Conservation (phyloP, 2,797 vertebrate genomes). For the Lutjanus campechanus region DNA sequence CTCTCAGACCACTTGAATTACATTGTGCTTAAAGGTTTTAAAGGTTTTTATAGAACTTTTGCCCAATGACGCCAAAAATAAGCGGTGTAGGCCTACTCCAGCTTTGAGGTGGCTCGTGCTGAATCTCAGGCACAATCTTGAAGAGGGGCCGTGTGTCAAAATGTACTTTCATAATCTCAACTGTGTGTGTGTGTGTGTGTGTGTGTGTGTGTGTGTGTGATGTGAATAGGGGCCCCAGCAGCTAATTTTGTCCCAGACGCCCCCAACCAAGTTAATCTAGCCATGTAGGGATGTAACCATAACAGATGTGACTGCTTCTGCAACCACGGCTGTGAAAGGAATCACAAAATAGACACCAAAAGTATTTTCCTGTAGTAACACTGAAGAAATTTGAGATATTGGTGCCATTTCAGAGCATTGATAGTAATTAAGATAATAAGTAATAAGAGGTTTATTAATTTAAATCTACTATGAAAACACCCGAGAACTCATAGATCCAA, state of each 20-base stretch:
- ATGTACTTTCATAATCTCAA: not conserved
- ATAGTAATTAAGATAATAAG: slow-evolving; percentile 11
- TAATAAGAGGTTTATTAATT: slow-evolving; percentile 19
- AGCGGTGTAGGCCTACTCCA: too few species aligned
- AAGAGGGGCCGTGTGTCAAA: not conserved
- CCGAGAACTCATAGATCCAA: slow-evolving; percentile 10
- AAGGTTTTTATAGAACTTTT: too few species aligned
- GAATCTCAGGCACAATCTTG: not conserved
- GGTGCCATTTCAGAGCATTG: slow-evolving; percentile 8
- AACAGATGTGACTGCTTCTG: not conserved
- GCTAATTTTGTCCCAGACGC: not conserved
- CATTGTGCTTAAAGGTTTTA: too few species aligned
- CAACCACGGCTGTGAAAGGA: not conserved
- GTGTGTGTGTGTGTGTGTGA: not conserved
- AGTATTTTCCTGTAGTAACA: slow-evolving; percentile 1
- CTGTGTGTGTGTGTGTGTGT: not conserved
- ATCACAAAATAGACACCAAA: slow-evolving; percentile 3
- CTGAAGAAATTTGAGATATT: slow-evolving; percentile 10
- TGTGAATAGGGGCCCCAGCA: not conserved
- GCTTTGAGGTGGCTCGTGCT: not conserved
- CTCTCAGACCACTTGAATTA: too few species aligned
- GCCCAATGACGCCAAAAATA: too few species aligned
- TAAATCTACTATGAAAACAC: slow-evolving; percentile 3
- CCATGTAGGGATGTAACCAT: not conserved
- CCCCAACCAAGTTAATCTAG: not conserved